Evolutionary conservation across 2,797 vertebrate species (phyloP), one percentile per base, ranked within the genome.

Genomic region (Chelonia mydas): DNA sequence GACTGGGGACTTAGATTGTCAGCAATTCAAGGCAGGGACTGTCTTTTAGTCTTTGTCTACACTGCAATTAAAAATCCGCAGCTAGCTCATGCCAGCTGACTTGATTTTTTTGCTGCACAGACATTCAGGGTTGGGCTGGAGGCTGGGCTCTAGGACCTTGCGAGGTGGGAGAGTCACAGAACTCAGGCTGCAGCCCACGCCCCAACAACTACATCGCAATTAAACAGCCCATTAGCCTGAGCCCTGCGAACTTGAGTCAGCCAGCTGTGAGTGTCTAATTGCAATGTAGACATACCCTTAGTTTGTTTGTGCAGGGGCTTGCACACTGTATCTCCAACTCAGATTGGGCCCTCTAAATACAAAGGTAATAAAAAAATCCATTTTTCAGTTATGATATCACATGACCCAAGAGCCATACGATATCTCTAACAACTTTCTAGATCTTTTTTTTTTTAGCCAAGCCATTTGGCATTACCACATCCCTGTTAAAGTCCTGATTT

Each of bases 371-470:
- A 68, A 49, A 95, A 92, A 76, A 90, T 86, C 85, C 37, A 89
- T 83, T 90, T 88, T n/a, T 55, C 68, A 49, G 88, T 55, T 89
- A 81, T 90, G 65, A 94, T 93, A 92, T 93, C 79, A 83, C 81
- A 90, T 83, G 28, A 92, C 9, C 68, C 87, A 86, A 90, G 41
- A 88, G 61, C 91, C 85, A 86, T 11, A 81, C 81, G 84, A 89
- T 51, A 84, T 11, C 21, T 16, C n/a, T 83, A 45, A 25, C 88
- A 50, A 50, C 93, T 90, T 90, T 86, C 47, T 83, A 72, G 31
- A 72, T 74, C 83, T 54, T 54, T 9, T 53, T 9, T 53, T 95
- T 91, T 78, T 83, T 33, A 59, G 28, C 28, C 28, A 61, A 83
- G 61, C 7, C 7, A 19, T 10, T 85, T 92, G 19, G 5, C 17